Evolutionary conservation across 2,797 vertebrate genomes (phyloP), one percentile per base, ranked within the genome.

Genomic region (Aselliscus stoliczkanus): DNA sequence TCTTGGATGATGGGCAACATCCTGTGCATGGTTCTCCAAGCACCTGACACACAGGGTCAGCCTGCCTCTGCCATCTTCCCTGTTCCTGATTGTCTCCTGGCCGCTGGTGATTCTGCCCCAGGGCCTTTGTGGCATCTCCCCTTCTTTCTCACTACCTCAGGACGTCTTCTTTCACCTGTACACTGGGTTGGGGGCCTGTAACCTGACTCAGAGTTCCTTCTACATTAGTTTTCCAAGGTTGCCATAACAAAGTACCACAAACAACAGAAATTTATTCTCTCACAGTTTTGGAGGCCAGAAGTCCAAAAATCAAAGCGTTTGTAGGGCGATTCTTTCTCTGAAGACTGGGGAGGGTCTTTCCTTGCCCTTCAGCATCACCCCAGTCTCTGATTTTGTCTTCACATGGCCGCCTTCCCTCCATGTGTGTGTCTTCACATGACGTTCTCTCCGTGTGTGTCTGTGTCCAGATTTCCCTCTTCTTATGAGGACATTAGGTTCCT

Each of bases 331-430:
- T 42, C 37, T 58, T 25, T 21, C 37, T 39, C 65, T 34, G 12
- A 29, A 14, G 25, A 25, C 31, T 4, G 1, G 56, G 50, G 27
- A 83, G 54, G 50, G 21, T 17, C 14, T 0, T 1, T 77, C 21
- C 50, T 85, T 39, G 3, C 21, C 20, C 56, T 13, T 37, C 21
- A 34, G 37, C 37, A 17, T 81, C 34, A 0, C 3, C 2, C 8
- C 6, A 29, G 2, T 27, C 37, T 88, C 39, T 60, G 72, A 39
- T 27, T 67, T 27, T 72, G 58, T 14, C 56, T 50, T 39, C 20
- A 20, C 5, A 0, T 21, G 37, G 20, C n/a, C 18, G 0, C 34
- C 76, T 14, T 44, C 88, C 18, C 21, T 73, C 34, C 1, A 27
- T 14, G 44, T 70, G 37, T 62, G 27, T 44, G 37, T 14, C 54